Conservation (phyloP, 2,888 invertebrate genomes). For the Scaptomyza cyrtandrae region DNA sequence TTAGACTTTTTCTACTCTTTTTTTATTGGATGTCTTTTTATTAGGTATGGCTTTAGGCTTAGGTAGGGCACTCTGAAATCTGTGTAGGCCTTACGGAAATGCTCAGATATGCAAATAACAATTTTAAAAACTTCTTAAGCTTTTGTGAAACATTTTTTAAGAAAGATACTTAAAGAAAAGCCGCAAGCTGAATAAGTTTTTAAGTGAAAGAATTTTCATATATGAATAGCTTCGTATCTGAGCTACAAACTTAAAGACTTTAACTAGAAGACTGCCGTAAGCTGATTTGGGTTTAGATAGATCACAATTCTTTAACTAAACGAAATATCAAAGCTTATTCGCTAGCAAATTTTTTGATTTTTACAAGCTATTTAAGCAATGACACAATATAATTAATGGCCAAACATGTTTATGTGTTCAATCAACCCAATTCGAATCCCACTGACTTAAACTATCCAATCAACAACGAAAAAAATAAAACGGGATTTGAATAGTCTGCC, state of each 20-base stretch:
- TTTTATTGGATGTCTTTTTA: slow-evolving; percentile 48
- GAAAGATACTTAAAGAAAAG: slow-evolving; percentile 16
- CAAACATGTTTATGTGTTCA: slow-evolving; percentile 52
- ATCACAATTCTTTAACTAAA: no score
- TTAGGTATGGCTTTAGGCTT: slow-evolving; percentile 39
- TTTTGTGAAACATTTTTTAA: not conserved
- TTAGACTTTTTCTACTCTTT: slow-evolving; percentile 40
- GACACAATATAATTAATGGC: slow-evolving; percentile 49
- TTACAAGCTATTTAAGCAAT: not conserved
- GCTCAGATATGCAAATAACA: slow-evolving; percentile 38
- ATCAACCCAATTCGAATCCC: slow-evolving; percentile 40
- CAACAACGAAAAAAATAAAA: slow-evolving; percentile 4
- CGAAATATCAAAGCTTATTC: no score
- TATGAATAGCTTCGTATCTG: slow-evolving; percentile 9
- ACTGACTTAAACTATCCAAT: slow-evolving; percentile 29
- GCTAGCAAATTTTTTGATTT: no score
- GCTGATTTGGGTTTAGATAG: not conserved
- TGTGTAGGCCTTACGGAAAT: slow-evolving; percentile 21
- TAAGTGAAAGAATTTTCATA: slow-evolving; percentile 1
- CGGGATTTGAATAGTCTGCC: slow-evolving; percentile 17
- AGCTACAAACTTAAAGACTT: no score
- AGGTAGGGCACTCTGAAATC: not conserved
- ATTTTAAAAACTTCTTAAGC: slow-evolving; percentile 17
- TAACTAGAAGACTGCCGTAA: not conserved
- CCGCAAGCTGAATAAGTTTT: slow-evolving; percentile 10